A percentile compares a stretch with the other conserved stretches of the same genome.
phyloP scores from a whole-genome alignment of 2,113 vertebrate genomes.

The Natator depressus region DNA sequence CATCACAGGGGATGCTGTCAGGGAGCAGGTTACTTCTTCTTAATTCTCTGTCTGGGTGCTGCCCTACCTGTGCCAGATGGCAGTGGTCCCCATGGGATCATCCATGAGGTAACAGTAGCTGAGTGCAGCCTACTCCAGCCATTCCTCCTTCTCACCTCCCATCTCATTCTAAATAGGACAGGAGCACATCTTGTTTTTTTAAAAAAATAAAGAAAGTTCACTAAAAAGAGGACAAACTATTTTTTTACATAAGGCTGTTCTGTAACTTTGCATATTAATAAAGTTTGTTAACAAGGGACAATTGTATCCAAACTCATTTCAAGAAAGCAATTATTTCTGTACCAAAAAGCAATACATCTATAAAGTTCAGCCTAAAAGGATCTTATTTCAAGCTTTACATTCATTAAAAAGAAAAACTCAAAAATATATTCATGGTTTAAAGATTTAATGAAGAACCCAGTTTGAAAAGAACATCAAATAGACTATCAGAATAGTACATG shows the following conservation, averaged over 20 bases:
- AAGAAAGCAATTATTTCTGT: background rate
- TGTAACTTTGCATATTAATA: background rate
- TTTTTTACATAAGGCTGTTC: background rate
- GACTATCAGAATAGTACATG: background rate
- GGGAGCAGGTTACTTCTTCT: background rate
- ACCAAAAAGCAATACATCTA: background rate
- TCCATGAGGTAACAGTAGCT: background rate
- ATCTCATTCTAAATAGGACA: background rate
- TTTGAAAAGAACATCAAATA: background rate
- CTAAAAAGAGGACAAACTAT: rapidly evolving
- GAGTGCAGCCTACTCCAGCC: background rate
- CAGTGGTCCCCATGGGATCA: background rate
- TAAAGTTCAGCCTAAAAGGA: background rate
- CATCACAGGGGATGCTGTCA: background rate
- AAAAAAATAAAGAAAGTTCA: background rate
- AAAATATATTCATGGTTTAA: background rate
- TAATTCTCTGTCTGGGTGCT: background rate
- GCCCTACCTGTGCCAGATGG: background rate
- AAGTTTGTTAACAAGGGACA: background rate
- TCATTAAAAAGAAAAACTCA: background rate
- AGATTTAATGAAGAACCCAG: background rate
- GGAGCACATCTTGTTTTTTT: too few species aligned
- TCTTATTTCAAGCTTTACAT: background rate
- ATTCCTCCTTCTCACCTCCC: background rate
- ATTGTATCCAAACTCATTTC: background rate